Percentiles rank a stretch among this genome's conserved stretches.
phyloP scores from a whole-genome alignment of 1,140 invertebrate genomes.

The Drosophila orena region DNA sequence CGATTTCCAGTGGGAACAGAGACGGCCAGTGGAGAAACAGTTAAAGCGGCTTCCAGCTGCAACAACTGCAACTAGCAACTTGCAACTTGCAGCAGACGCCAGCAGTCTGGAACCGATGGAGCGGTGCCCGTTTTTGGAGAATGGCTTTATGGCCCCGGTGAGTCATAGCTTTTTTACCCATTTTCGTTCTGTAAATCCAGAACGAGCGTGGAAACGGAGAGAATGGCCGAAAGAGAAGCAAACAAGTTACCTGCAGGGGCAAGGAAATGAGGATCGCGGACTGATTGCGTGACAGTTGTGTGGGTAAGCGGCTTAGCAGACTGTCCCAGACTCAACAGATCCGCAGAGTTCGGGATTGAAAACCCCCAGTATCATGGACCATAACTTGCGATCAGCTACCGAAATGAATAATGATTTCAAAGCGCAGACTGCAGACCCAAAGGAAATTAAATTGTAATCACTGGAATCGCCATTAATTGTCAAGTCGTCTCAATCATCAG shows the following conservation, averaged over 20 bases:
- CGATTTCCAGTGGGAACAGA: constrained; percentile 41
- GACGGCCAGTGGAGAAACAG: constrained; percentile 55
- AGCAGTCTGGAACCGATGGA: constrained; percentile 56
- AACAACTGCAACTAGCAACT: constrained; percentile 54
- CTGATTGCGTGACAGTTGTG: constrained; percentile 74
- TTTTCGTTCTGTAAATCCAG: constrained; percentile 54
- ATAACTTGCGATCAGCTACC: constrained; percentile 46
- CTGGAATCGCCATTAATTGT: constrained; percentile 45
- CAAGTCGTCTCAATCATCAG: constrained; percentile 20
- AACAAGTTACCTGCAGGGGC: constrained; percentile 67
- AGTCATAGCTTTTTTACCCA: constrained; percentile 59
- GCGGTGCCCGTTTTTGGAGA: constrained; percentile 54
- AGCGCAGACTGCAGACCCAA: constrained; percentile 27
- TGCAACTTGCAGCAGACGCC: constrained; percentile 55
- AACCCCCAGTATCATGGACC: constrained; percentile 25
- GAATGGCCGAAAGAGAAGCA: constrained; percentile 65
- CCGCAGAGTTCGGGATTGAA: constrained; percentile 15
- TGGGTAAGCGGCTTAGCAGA: constrained; percentile 75
- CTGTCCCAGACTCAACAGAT: constrained; percentile 43
- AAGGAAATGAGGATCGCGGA: constrained; percentile 27
- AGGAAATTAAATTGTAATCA: constrained; percentile 68
- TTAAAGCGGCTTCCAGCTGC: constrained; percentile 65
- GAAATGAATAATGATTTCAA: constrained; percentile 73
- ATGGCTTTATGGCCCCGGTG: constrained; percentile 51
- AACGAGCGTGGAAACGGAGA: constrained; percentile 61